A percentile compares a stretch with the other conserved stretches of the same genome.
These are phyloP conservation scores for Xenentodon cancila DNA, from an alignment of 2,797 vertebrate genomes.

Conservation along the genomic window DNA sequence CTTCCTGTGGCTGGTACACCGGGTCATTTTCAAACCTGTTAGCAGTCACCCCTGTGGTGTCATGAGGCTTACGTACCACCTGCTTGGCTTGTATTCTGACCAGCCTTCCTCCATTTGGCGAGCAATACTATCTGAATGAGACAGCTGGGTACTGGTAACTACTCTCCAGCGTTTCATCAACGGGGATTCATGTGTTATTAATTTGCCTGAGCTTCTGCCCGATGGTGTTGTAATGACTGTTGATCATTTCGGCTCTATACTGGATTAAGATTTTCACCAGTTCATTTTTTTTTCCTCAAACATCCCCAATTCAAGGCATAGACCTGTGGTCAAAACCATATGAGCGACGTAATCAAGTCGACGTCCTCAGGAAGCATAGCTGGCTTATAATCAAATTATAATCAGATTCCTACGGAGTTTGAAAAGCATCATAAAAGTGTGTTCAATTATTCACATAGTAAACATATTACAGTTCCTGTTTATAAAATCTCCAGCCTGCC, in stretches of 20 bases:
- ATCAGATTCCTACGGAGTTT: slow-evolving; percentile 67
- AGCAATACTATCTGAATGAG: slow-evolving; percentile 68
- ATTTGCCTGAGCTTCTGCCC: slow-evolving; percentile 68
- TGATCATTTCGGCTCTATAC: slow-evolving; percentile 73
- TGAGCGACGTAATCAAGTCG: slow-evolving; percentile 73
- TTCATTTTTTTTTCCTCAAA: slow-evolving; percentile 68
- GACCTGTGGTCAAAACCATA: slow-evolving; percentile 53
- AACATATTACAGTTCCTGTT: slow-evolving; percentile 83
- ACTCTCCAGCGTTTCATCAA: slow-evolving; percentile 81
- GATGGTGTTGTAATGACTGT: slow-evolving; percentile 73
- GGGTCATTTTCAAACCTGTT: slow-evolving; percentile 73
- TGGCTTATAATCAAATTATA: slow-evolving; percentile 74
- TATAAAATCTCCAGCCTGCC: slow-evolving; percentile 73
- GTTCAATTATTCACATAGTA: slow-evolving; percentile 84
- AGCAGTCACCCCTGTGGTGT: slow-evolving; percentile 51
- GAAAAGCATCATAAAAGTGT: slow-evolving; percentile 81
- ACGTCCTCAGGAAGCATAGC: slow-evolving; percentile 70
- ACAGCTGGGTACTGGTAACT: slow-evolving; percentile 77
- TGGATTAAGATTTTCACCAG: slow-evolving; percentile 64
- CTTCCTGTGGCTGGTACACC: slow-evolving; percentile 51
- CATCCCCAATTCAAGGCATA: slow-evolving; percentile 43
- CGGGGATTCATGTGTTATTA: slow-evolving; percentile 79
- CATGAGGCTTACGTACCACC: slow-evolving; percentile 62
- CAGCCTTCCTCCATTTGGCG: slow-evolving; percentile 70
- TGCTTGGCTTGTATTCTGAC: slow-evolving; percentile 68